phyloP scores from a whole-genome alignment of 2,113 vertebrate species.

The Ondatra zibethicus region DNA sequence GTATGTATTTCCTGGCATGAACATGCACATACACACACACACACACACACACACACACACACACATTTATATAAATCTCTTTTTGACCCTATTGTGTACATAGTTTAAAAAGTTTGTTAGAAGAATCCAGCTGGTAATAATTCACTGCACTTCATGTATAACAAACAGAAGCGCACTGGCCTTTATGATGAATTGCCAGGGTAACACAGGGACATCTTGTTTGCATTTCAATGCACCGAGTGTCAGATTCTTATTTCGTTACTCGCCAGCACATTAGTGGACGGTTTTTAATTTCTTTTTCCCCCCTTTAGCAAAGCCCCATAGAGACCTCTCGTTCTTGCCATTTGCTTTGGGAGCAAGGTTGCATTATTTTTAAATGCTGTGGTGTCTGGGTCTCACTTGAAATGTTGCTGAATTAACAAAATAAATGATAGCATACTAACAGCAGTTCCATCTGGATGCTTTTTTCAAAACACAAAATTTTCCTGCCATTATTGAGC shows the following conservation, averaged over 20 bases:
- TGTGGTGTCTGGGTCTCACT: constrained; percentile 65
- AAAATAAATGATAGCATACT: constrained; percentile 76
- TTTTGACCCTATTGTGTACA: constrained; percentile 73
- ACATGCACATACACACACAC: not conserved
- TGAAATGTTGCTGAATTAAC: constrained; percentile 81
- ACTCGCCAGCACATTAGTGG: constrained; percentile 94
- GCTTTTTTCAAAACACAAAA: constrained; percentile 33
- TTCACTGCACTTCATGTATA: constrained; percentile 96
- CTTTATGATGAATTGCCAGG: constrained; percentile 97
- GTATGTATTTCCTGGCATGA: not conserved
- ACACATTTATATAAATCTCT: constrained; percentile 74
- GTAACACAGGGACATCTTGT: constrained; percentile 94
- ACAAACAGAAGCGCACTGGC: constrained; percentile 92
- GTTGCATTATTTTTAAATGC: constrained; percentile 81
- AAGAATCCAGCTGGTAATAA: constrained; percentile 92
- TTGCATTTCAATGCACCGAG: constrained; percentile 96
- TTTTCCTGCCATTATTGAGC: constrained; percentile 63
- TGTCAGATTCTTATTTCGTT: constrained; percentile 98
- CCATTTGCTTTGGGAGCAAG: constrained; percentile 74
- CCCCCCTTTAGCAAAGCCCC: constrained; percentile 84
- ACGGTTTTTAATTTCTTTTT: constrained; percentile 94
- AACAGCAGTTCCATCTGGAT: constrained; percentile 47
- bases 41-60: not conserved
- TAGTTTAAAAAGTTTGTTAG: constrained; percentile 93
- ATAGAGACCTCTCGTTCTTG: constrained; percentile 85